Evolutionary conservation across 2,888 invertebrate species (phyloP), one percentile per base, ranked within the genome.

Genomic region (Drosophila prostipennis): DNA sequence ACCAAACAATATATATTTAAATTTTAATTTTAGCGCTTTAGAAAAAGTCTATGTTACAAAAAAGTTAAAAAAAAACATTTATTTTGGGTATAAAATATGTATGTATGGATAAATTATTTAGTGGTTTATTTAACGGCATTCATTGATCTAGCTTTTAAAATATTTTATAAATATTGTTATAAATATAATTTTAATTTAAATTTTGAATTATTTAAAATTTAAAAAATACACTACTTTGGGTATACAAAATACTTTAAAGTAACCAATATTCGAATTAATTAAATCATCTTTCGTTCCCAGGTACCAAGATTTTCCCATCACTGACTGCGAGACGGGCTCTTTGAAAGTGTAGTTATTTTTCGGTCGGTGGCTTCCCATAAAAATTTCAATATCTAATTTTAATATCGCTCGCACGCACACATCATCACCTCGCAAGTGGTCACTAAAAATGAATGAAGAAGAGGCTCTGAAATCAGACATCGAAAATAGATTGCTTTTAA

Each of bases 401-500:
- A 45, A 39, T 68, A 46, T 10, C 53, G 19, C 29, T 67, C 45
- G 45, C 42, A 39, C 48, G 19, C 57, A 56, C 48, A 58, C 71
- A 53, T 29, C 39, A 34, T 19, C 57, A 46, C 52, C 55, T 58
- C 49, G 39, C 60, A 87, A 85, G 82, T 82, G 82, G 73, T 61
- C 73, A 79, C 77, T 85, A 77, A 79, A 73, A 85, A 74, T 81
- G 64, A 26, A 26, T 75, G 84, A 79, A 71, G 70, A 79, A 71
- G 70, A 78, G 63, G 56, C 84, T 40, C 73, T 61, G 80, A 83
- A 80, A 80, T 78, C 81, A 61, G 78, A 68, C 79, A 79, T 83
- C 88, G 74, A 74, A 87, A 78, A 75, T 79, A 79, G 78, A 79
- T 87, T 86, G 76, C 76, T 83, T 81, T 82, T 83, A 88, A 83